Evolutionary conservation across 2,888 invertebrate genomes (phyloP).

Genomic region (Alitta virens): DNA sequence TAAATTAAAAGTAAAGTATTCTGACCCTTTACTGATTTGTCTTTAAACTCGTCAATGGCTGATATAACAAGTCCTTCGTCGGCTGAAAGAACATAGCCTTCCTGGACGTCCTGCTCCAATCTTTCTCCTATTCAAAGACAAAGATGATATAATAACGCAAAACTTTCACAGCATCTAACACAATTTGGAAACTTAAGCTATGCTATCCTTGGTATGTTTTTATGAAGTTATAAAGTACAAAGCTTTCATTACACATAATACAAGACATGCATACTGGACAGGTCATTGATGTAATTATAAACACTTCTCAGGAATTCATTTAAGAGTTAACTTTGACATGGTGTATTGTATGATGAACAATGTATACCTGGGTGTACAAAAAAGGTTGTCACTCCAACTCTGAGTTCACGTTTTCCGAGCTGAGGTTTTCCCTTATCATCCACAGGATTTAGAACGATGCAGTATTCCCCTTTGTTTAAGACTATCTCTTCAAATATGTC

Average conservation of each 20-base stretch:
- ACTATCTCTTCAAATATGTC: constrained; percentile 33
- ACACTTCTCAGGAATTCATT: too few relatives aligned
- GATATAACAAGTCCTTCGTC: constrained; percentile 46
- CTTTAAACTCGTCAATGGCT: constrained; percentile 38
- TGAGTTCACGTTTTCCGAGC: constrained; percentile 37
- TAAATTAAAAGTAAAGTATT: too few relatives aligned
- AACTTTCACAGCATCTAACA: too few relatives aligned
- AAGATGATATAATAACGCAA: too few relatives aligned
- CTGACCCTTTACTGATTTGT: constrained; percentile 31
- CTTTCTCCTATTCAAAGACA: constrained; percentile 33
- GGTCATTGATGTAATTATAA: too few relatives aligned
- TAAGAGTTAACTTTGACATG: too few relatives aligned
- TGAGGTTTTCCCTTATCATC: constrained; percentile 36
- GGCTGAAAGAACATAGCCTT: constrained; percentile 37
- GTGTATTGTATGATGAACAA: too few relatives aligned
- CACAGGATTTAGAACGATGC: constrained; percentile 42
- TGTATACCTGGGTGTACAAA: constrained; percentile 51
- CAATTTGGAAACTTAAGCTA: too few relatives aligned
- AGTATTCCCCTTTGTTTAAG: constrained; percentile 41
- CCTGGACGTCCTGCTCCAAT: constrained; percentile 41
- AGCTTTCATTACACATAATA: too few relatives aligned
- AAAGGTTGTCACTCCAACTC: constrained; percentile 40
- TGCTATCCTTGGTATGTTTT: too few relatives aligned
- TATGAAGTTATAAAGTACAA: too few relatives aligned
- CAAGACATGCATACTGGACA: too few relatives aligned